Conservation (phyloP, 1,140 invertebrate genomes). For the Babylonia areolata region DNA sequence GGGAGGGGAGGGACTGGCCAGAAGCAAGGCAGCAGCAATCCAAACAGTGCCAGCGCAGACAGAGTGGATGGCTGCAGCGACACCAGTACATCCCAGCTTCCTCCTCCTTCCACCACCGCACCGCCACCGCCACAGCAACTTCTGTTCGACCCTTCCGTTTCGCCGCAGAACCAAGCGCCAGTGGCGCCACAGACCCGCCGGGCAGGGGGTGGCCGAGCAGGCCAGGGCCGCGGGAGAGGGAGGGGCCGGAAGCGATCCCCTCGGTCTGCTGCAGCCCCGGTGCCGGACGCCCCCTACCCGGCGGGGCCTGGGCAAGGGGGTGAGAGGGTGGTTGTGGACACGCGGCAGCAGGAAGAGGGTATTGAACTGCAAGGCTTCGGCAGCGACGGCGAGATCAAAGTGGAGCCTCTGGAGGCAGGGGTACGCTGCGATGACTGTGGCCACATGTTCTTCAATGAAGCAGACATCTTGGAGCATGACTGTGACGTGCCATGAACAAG, state of each 20-base stretch:
- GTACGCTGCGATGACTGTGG: background rate
- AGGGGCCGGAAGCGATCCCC: background rate
- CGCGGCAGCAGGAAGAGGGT: background rate
- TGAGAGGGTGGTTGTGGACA: too few relatives aligned
- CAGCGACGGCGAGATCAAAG: background rate
- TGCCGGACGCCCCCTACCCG: background rate
- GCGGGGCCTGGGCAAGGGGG: background rate
- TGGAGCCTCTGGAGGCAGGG: background rate
- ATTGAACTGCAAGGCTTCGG: background rate
- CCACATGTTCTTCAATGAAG: background rate
- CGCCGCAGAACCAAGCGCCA: background rate
- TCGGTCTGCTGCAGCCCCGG: background rate
- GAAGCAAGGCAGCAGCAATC: too few relatives aligned
- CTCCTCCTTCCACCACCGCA: too few relatives aligned
- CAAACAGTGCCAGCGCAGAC: too few relatives aligned
- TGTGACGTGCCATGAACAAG: background rate
- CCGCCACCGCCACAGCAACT: too few relatives aligned
- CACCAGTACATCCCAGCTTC: too few relatives aligned
- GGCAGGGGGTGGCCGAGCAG: background rate
- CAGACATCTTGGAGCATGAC: slow-evolving; percentile 18
- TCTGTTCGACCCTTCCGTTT: too few relatives aligned
- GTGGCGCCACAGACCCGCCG: background rate
- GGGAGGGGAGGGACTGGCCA: background rate
- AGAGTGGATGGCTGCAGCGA: too few relatives aligned
- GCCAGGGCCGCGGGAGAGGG: background rate